Conservation (phyloP, 2,797 vertebrate genomes). For the Myripristis murdjan region DNA sequence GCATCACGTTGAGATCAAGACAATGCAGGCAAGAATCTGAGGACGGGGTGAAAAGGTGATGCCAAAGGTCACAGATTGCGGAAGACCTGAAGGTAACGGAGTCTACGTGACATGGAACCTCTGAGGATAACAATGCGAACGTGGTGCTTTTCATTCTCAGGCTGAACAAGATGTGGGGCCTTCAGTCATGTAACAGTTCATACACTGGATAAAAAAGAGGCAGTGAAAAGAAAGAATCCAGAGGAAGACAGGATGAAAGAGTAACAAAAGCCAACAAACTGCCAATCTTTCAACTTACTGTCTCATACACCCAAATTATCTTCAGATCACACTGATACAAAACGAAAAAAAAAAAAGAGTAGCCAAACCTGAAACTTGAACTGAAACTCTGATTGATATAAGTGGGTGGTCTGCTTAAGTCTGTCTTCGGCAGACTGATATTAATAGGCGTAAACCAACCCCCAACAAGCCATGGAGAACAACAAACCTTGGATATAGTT, state of each 20-base stretch:
- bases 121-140: slow-evolving; percentile 47
- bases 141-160: slow-evolving; percentile 38
- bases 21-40: slow-evolving; percentile 40
- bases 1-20: slow-evolving; percentile 35
- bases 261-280: slow-evolving; percentile 1
- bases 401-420: slow-evolving; percentile 9
- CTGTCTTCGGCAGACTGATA: slow-evolving; percentile 4
- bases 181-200: slow-evolving; percentile 11
- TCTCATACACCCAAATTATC: not conserved
- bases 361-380: not conserved
- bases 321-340: not conserved
- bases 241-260: not conserved
- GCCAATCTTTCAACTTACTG: not conserved
- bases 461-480: not conserved
- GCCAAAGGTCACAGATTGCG: slow-evolving; percentile 56
- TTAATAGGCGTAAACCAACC: slow-evolving; percentile 1
- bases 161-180: not conserved
- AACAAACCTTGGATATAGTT: not conserved
- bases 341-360: not conserved
- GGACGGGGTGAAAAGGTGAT: slow-evolving; percentile 45
- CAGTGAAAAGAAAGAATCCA: slow-evolving; percentile 1
- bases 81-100: slow-evolving; percentile 54
- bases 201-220: not conserved
- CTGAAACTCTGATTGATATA: no score
- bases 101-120: slow-evolving; percentile 44